Evolutionary conservation across 92 coral and sea anemone genomes (phyloP), one percentile per base, ranked within the genome.

Genomic region (Scolanthus callimorphus): DNA sequence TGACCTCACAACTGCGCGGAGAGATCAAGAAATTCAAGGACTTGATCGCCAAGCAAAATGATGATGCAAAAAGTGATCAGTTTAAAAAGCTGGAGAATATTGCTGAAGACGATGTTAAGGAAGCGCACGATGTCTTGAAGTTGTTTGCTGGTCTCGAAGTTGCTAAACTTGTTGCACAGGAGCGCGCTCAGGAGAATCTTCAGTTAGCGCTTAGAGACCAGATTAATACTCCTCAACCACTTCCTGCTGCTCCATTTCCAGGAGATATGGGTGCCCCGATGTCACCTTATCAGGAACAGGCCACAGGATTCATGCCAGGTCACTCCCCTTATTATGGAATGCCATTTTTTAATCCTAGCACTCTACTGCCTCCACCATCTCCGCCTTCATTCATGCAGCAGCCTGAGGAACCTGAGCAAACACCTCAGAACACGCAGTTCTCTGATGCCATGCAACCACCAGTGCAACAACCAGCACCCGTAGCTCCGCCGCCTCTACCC

Each of bases 81-180:
- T 76, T 75, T 44, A 29, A 38, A 10, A 75, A 82, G 24, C 69
- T 82, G 27, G 83, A 76, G 30, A 76, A 82, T 56, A 73, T 62
- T 22, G 89, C 83, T 8, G 83, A 82, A 50, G 83, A 82, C 11
- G 89, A 82, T 20, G 78, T 82, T 15, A 69, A 76, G 11, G 72
- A 68, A 27, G 90, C 96, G 6, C 64, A 83, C 29, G 64, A 82
- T 62, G 85, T 88, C 28, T 66, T 88, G 39, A 83, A 74, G 49
- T 46, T 88, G 17, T 77, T 88, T 15, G 89, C 81, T 2, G 85
- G 77, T 25, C 59, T 88, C 17, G 96, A 88, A 52, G 96, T 84
- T 2, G 96, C 96, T 0, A 88, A 88, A 44, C 83, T 62, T 58
- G 69, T 88, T 31, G 96, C 96, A 3, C 81, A 83, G 29, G 60